A percentile compares a stretch with the other conserved stretches of the same genome.
Conservation (phyloP, 2,888 invertebrate species). For the Lithophane socia region DNA sequence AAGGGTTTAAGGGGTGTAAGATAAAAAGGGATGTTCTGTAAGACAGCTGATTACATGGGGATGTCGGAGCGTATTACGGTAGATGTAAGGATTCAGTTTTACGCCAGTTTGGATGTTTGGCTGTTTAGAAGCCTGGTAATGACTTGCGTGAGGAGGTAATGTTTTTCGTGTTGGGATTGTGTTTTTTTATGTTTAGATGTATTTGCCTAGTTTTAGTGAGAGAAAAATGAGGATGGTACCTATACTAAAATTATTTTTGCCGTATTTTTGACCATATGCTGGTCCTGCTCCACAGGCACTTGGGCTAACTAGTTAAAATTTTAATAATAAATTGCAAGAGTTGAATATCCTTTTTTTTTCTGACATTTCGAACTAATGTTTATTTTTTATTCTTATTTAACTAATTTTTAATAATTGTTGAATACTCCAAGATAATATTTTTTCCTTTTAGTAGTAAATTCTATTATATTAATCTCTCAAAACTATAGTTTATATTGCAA, state of each 20-base stretch:
- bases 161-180: slow-evolving; percentile 28
- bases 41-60: slow-evolving; percentile 84
- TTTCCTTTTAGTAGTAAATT: no score
- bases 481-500: no score
- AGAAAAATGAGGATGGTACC: background rate
- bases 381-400: no score
- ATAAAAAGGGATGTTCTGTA: slow-evolving; percentile 84
- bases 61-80: slow-evolving; percentile 80
- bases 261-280: background rate
- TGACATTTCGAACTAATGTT: no score
- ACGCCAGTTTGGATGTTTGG: slow-evolving; percentile 55
- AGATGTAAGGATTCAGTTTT: slow-evolving; percentile 67
- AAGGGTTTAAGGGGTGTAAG: slow-evolving; percentile 80
- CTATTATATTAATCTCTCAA: no score
- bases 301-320: no score
- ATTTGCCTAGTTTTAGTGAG: background rate
- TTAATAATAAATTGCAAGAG: no score
- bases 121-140: slow-evolving; percentile 61
- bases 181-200: slow-evolving; percentile 18
- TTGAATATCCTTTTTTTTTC: no score
- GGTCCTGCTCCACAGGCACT: no score
- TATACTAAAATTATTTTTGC: background rate
- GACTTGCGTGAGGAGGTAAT: slow-evolving; percentile 46
- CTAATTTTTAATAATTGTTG: no score
- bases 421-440: no score